A percentile compares a stretch with the other conserved stretches of the same genome.
phyloP scores from a whole-genome alignment of 1,140 invertebrate species.

The Drosophila miranda region DNA sequence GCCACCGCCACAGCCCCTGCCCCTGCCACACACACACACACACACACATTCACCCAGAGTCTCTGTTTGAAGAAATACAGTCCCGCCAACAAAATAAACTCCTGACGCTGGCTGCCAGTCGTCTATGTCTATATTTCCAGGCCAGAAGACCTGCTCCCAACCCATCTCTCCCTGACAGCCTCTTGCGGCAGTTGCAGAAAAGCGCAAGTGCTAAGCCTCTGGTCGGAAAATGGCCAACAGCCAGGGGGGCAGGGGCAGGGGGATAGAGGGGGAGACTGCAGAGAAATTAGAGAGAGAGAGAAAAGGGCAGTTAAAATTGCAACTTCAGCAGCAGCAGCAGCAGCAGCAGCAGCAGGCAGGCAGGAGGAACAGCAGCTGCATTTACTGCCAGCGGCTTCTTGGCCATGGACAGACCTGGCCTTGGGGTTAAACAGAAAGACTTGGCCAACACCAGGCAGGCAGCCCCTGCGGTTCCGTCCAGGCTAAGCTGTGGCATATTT shows the following conservation, averaged over 20 bases:
- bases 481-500: too few species aligned
- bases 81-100: conserved; percentile 74
- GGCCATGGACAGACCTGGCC: conserved; percentile 29
- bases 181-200: conserved; percentile 43
- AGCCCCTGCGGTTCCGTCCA: conserved; percentile 13
- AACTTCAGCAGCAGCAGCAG: conserved; percentile 37
- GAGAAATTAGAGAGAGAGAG: conserved; percentile 64
- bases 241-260: background rate
- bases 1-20: background rate
- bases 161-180: background rate
- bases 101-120: conserved; percentile 50
- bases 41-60: conserved; percentile 14
- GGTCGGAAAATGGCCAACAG: conserved; percentile 54
- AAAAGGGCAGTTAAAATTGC: conserved; percentile 71
- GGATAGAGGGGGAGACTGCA: conserved; percentile 16
- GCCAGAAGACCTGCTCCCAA: conserved; percentile 2
- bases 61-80: conserved; percentile 34
- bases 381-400: conserved; percentile 44
- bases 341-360: background rate
- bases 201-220: conserved; percentile 59
- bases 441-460: conserved; percentile 19
- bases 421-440: conserved; percentile 25
- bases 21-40: conserved; percentile 1
- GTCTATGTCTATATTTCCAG: conserved; percentile 41
- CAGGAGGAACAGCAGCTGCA: conserved; percentile 9